Percentiles rank a stretch among this genome's conserved stretches.
phyloP scores from a whole-genome alignment of 2,113 vertebrate genomes.

The Galeopterus variegatus region DNA sequence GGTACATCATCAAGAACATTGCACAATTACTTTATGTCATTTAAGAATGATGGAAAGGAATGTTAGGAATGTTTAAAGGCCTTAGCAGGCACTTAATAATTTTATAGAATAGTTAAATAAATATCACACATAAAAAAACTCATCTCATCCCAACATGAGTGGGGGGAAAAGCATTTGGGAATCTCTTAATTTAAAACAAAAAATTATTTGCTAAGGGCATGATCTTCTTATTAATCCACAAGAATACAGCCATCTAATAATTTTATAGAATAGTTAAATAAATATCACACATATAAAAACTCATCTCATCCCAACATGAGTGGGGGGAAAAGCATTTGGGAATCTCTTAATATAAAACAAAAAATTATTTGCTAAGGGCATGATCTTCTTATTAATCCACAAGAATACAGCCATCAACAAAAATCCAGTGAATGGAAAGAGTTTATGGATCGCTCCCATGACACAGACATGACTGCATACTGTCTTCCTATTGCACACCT shows the following conservation, averaged over 20 bases:
- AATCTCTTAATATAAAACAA: slow-evolving; percentile 75
- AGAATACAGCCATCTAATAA: slow-evolving; percentile 67
- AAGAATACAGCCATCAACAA: slow-evolving; percentile 64
- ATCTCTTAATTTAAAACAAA: slow-evolving; percentile 74
- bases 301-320: slow-evolving; percentile 73
- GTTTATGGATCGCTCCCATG: background rate
- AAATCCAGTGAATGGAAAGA: slow-evolving; percentile 45
- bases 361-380: slow-evolving; percentile 74
- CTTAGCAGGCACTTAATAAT: slow-evolving; percentile 70
- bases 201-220: slow-evolving; percentile 75
- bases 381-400: slow-evolving; percentile 63
- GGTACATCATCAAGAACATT: slow-evolving; percentile 27
- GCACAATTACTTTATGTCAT: slow-evolving; percentile 65
- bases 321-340: background rate
- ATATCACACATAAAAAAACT: slow-evolving; percentile 84
- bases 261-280: slow-evolving; percentile 62
- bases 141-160: slow-evolving; percentile 72
- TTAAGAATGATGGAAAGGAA: slow-evolving; percentile 68
- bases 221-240: slow-evolving; percentile 65
- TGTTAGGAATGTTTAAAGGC: slow-evolving; percentile 77
- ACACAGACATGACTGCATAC: slow-evolving; percentile 51
- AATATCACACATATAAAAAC: slow-evolving; percentile 84
- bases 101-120: slow-evolving; percentile 65
- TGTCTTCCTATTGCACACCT: slow-evolving; percentile 76
- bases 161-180: background rate